phyloP scores from a whole-genome alignment of 2,113 vertebrate genomes.

The Rhegmatorhina hoffmannsi region DNA sequence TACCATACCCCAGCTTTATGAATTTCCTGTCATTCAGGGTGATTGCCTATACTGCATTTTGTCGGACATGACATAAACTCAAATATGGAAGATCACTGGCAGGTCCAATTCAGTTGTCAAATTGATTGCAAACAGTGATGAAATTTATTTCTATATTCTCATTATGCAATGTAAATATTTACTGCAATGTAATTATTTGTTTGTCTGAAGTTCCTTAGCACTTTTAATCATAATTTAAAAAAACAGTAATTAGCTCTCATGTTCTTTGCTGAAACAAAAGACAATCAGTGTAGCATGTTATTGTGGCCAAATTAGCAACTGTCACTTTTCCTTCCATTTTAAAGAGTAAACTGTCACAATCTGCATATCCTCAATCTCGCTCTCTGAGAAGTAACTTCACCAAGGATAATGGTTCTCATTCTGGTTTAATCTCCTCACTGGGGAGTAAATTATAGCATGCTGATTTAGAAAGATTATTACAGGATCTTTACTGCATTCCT shows the following conservation, averaged over 20 bases:
- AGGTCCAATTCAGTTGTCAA: neutral
- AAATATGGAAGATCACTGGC: neutral
- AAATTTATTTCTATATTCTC: neutral
- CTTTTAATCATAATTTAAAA: conserved; percentile 2
- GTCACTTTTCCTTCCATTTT: neutral
- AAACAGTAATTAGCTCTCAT: neutral
- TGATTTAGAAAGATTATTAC: conserved; percentile 17
- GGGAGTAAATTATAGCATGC: conserved; percentile 15
- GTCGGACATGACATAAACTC: neutral
- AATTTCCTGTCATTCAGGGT: conserved; percentile 71
- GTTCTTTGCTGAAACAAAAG: neutral
- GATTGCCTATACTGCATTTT: conserved; percentile 47
- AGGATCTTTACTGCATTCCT: neutral
- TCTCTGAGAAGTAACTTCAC: neutral
- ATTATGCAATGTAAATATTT: conserved; percentile 35
- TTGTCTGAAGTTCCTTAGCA: neutral
- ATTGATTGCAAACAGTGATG: neutral
- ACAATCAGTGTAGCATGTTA: neutral
- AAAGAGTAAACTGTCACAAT: neutral
- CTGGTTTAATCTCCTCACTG: conserved; percentile 13
- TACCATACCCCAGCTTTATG: conserved; percentile 43
- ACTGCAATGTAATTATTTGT: conserved; percentile 30
- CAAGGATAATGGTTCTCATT: neutral
- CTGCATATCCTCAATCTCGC: neutral
- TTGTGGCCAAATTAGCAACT: neutral